Percentiles rank a stretch among this genome's conserved stretches.
These are phyloP conservation scores for Tenthredo amoena DNA, from an alignment of 2,888 invertebrate species.

Conservation along the genomic window DNA sequence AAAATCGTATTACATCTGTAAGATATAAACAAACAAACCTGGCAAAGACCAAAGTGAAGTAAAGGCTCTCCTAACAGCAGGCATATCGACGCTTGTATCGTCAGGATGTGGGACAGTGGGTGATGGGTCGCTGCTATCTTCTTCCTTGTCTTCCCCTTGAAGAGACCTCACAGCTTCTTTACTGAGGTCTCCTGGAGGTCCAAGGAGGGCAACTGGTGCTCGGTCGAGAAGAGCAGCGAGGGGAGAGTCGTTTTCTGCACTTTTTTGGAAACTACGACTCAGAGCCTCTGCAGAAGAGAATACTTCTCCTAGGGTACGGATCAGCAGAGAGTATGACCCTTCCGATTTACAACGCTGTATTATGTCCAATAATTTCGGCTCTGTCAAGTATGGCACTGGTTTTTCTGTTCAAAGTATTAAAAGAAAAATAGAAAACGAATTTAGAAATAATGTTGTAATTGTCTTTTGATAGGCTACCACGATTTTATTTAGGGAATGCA, in stretches of 20 bases:
- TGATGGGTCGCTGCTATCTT: slow-evolving; percentile 84
- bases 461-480: neutral
- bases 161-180: slow-evolving; percentile 87
- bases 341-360: slow-evolving; percentile 87
- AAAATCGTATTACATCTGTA: neutral
- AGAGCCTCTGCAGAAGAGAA: slow-evolving; percentile 86
- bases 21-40: slow-evolving; percentile 60
- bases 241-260: slow-evolving; percentile 77
- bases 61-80: slow-evolving; percentile 86
- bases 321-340: slow-evolving; percentile 86
- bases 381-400: slow-evolving; percentile 83
- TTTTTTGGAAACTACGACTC: slow-evolving; percentile 85
- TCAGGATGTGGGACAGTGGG: slow-evolving; percentile 74
- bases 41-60: slow-evolving; percentile 78
- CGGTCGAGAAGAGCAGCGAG: slow-evolving; percentile 80
- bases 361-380: slow-evolving; percentile 86
- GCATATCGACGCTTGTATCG: slow-evolving; percentile 83
- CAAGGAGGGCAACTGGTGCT: slow-evolving; percentile 77
- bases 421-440: slow-evolving; percentile 18
- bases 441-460: neutral
- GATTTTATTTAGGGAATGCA: neutral
- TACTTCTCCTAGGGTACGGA: slow-evolving; percentile 88
- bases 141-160: slow-evolving; percentile 93
- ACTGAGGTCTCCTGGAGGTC: slow-evolving; percentile 80
- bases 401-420: slow-evolving; percentile 69